Base-by-base conservation (phyloP, 2,113 vertebrate species). In the Elaphurus davidianus region DNA sequence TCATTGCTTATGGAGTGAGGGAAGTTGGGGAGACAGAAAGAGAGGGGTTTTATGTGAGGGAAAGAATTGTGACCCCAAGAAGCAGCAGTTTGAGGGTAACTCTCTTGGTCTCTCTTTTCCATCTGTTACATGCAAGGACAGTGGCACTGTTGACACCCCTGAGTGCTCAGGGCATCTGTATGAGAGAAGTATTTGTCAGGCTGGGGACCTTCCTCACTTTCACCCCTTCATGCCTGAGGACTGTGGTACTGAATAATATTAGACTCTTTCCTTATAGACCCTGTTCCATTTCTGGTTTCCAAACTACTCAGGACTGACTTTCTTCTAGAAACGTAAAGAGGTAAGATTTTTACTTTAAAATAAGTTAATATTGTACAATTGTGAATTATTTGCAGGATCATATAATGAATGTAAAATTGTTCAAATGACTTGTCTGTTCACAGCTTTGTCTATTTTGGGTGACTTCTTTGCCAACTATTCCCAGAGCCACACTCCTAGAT, bases 341-440 rank as follows among this genome's bases (percentile, higher is more conserved):
- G 15, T n/a, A 90, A 28, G 45, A 57, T 47, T 97, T 88, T 94
- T 67, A 67, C 50, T 96, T 95, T 90, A 43, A 92, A 91, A 92
- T 15, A 52, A 86, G 19, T 84, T 82, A 82, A 62, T 64, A 87
- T 71, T 96, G 27, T 83, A 11, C 0, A 43, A 57, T 50, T 92
- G 14, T 82, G 30, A 88, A 45, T 87, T 52, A 67, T 96, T 94
- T 90, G 12, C 21, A 82, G 43, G 43, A 86, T 94, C 23, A 85
- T 43, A 97, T 84, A 96, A 88, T 95, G 28, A 88, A 94, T 55
- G 50, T 88, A 87, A 96, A 97, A 87, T 50, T 88, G 40, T 94
- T 7, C 11, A 85, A 97, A 64, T 96, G 33, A 76, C 83, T 94
- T 90, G 6, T 87, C 6, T 84, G 3, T 90, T 94, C 43, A 83